Evolutionary conservation across 1,140 invertebrate genomes (phyloP), one percentile per base, ranked within the genome.

Genomic region (Neuroterus valhalla): DNA sequence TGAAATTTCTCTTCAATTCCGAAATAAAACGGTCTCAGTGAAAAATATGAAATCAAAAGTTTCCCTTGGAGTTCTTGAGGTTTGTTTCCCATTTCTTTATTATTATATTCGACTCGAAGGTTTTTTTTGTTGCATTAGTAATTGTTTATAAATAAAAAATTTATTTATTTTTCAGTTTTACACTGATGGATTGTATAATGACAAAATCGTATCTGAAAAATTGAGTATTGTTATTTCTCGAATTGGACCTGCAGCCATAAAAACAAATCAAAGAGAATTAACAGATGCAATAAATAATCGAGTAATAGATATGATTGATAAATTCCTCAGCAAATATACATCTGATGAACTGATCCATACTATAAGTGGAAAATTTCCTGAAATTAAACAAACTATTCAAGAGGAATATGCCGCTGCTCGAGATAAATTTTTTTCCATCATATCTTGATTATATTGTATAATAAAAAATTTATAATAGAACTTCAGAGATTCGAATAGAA

Each of bases 131-230:
- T 52, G 1, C 3, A 45, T 26, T 4, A 45, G 62, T 66, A 50
- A 11, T 4, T 66, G 45, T 72, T 66, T 45, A 48, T 46, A 38
- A 66, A 43, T 23, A n/a, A 70, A 2, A 70, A 55, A 68, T 42
- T 3, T n/a, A 52, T 73, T 26, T 70, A 52, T 67, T 70, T 72
- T 77, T 23, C 66, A 83, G 82, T 12, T 80, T 2, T 42, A 70
- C 15, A 70, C 75, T n/a, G 77, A 74, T 1, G 81, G 82, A 21
- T 66, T 84, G 3, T 81, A 48, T 42, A 44, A 81, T 31, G 50
- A 82, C 14, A 70, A 81, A 8, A 71, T 81, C 11, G n/a, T 81
- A 21, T 82, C 82, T 0, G 19, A 70, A 42, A 17, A 80, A 4
- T 19, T 81, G 23, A 76, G 78, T 38, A 38, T 52, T 17, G 66